Conservation (phyloP, 2,888 invertebrate genomes). For the Parnassius smintheus region DNA sequence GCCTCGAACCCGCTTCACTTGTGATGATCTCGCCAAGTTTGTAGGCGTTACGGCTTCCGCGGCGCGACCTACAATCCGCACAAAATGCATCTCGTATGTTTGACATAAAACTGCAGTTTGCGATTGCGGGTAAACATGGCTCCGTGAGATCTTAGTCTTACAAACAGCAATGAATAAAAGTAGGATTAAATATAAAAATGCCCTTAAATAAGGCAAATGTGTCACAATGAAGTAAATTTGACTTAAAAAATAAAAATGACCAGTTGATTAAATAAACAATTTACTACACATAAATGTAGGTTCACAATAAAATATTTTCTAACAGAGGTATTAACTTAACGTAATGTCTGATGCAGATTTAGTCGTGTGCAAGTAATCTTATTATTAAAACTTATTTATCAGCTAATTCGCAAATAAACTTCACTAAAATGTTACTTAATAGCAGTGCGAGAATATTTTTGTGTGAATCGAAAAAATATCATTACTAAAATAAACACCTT, state of each 20-base stretch:
- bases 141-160: no score
- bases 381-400: constrained; percentile 40
- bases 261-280: constrained; percentile 78
- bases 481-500: constrained; percentile 30
- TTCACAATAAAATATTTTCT: constrained; percentile 77
- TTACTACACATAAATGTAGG: constrained; percentile 80
- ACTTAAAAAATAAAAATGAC: constrained; percentile 45
- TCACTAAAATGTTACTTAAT: constrained; percentile 29
- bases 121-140: no score
- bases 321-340: constrained; percentile 64
- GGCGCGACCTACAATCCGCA: no score
- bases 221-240: no score
- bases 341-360: constrained; percentile 75
- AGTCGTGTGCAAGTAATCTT: constrained; percentile 45
- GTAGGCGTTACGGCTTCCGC: no score
- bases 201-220: no score
- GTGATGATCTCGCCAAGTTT: no score
- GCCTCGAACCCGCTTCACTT: no score
- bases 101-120: no score
- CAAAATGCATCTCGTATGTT: no score
- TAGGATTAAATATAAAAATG: no score
- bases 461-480: constrained; percentile 28
- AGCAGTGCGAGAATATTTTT: constrained; percentile 28
- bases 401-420: constrained; percentile 30
- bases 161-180: no score